phyloP scores from a whole-genome alignment of 2,113 vertebrate genomes.

The Tragelaphus strepsiceros region DNA sequence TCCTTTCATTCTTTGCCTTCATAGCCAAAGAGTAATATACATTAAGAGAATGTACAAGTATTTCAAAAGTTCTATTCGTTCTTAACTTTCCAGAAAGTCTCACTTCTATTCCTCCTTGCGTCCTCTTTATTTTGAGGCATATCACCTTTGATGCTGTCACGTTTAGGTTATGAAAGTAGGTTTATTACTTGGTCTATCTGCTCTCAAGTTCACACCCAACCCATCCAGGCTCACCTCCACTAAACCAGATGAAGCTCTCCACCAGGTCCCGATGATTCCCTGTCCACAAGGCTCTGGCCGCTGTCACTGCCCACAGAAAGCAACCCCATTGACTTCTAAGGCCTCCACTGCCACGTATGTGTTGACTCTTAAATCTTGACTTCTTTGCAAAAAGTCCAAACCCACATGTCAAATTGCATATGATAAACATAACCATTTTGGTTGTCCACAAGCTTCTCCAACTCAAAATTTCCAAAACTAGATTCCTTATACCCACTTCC shows the following conservation, averaged over 20 bases:
- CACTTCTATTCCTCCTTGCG: not conserved
- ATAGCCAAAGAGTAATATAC: not conserved
- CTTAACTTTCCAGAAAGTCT: not conserved
- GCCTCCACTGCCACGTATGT: conserved; percentile 8
- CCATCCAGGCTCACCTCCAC: not conserved
- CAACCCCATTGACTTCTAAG: not conserved
- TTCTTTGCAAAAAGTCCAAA: conserved; percentile 34
- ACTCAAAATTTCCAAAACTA: conserved; percentile 51
- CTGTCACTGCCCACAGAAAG: not conserved
- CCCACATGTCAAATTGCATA: conserved; percentile 45
- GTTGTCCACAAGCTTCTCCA: conserved; percentile 41
- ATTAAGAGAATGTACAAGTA: not conserved
- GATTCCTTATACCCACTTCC: conserved; percentile 13
- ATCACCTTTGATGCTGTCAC: not conserved
- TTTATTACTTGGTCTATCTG: no score
- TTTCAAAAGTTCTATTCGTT: not conserved
- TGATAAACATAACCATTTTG: conserved; percentile 42
- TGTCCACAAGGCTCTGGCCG: not conserved
- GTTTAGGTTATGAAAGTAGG: not conserved
- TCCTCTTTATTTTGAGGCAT: not conserved
- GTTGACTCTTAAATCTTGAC: not conserved
- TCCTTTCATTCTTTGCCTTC: not conserved
- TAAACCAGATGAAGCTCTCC: not conserved
- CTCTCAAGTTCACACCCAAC: not conserved
- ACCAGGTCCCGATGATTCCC: not conserved